Evolutionary conservation across 2,888 invertebrate genomes (phyloP).

Genomic region (Phania funesta): DNA sequence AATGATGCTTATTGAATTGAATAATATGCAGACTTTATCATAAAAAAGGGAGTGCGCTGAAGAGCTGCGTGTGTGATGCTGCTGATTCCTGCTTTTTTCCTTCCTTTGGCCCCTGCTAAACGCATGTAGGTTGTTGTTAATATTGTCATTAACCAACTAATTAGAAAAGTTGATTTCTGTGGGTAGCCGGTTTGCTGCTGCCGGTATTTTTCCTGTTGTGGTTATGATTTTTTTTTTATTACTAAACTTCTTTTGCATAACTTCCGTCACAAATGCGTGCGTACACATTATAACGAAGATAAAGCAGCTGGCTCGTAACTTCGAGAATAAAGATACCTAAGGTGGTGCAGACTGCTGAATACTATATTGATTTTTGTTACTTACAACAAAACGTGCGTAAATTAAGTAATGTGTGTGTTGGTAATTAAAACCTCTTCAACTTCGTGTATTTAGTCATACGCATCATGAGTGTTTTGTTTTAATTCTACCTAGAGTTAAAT

Average conservation of each 20-base stretch:
- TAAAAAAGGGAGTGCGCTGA: background rate
- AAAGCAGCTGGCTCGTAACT: background rate
- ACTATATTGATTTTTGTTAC: background rate
- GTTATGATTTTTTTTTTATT: background rate
- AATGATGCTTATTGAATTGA: slow-evolving; percentile 25
- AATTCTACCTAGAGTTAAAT: background rate
- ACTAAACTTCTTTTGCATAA: slow-evolving; percentile 8
- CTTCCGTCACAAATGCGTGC: background rate
- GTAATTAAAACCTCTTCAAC: slow-evolving; percentile 49
- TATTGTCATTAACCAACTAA: slow-evolving; percentile 49
- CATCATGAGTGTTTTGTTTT: slow-evolving; percentile 34
- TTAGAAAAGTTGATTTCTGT: slow-evolving; percentile 18
- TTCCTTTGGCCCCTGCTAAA: background rate
- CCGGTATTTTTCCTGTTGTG: background rate
- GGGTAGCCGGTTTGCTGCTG: background rate
- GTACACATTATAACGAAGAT: slow-evolving; percentile 7
- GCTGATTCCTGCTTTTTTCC: background rate
- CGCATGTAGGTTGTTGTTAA: slow-evolving; percentile 35
- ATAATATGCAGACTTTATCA: background rate
- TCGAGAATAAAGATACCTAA: slow-evolving; percentile 11
- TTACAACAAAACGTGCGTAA: slow-evolving; percentile 46
- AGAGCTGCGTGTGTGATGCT: slow-evolving; percentile 7
- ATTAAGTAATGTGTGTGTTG: slow-evolving; percentile 41
- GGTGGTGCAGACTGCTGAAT: background rate
- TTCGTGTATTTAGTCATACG: slow-evolving; percentile 29